A percentile compares a stretch with the other conserved stretches of the same genome.
These are phyloP conservation scores for Myripristis jacobus DNA, from an alignment of 2,797 vertebrate genomes.

Conservation along the genomic window DNA sequence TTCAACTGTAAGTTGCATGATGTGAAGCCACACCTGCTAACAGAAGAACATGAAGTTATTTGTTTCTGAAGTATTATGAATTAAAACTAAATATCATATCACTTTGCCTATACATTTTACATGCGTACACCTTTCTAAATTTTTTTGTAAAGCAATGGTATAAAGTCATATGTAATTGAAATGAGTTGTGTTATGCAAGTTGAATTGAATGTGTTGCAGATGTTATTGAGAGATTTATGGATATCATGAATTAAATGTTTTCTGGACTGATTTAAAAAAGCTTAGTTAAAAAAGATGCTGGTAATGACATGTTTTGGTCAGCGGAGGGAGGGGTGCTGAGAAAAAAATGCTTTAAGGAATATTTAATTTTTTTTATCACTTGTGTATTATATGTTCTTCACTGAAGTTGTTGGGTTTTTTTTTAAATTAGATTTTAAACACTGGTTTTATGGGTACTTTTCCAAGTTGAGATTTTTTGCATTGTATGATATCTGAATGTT, in stretches of 20 bases:
- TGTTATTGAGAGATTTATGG: background rate
- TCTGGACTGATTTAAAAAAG: background rate
- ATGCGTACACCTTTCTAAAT: no score
- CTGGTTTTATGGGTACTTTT: constrained; percentile 19
- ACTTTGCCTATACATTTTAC: background rate
- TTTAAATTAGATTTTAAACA: constrained; percentile 22
- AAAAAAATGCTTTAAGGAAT: constrained; percentile 8
- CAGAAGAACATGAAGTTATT: no score
- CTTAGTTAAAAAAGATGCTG: constrained; percentile 8
- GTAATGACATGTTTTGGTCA: constrained; percentile 5
- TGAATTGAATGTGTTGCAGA: constrained; percentile 8
- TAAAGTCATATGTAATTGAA: background rate
- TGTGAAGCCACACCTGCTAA: no score
- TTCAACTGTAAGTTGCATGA: no score
- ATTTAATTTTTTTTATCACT: background rate
- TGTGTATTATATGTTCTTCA: background rate
- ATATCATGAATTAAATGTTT: constrained; percentile 9
- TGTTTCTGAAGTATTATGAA: no score
- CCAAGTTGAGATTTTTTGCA: background rate
- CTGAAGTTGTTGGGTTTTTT: no score
- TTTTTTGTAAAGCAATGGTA: background rate
- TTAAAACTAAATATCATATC: background rate
- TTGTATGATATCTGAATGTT: background rate
- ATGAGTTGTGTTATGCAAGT: constrained; percentile 18
- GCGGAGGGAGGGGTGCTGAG: background rate